These are phyloP conservation scores for Operophtera brumata DNA, from an alignment of 2,888 invertebrate species.

Conservation along the genomic window DNA sequence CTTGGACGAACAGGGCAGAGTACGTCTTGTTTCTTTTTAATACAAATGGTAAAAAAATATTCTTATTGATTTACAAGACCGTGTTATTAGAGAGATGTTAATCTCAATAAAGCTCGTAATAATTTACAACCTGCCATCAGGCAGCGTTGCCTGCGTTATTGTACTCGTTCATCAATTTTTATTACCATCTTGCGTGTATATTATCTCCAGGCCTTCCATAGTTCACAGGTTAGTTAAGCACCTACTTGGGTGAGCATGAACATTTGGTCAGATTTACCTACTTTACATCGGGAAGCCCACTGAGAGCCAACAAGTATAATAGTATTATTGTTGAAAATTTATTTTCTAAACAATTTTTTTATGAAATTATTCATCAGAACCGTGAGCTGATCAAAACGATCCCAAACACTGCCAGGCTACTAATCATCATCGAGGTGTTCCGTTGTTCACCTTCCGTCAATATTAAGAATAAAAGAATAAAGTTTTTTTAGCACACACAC, in stretches of 20 bases:
- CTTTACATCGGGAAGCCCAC: neutral
- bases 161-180: constrained; percentile 59
- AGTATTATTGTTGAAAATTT: no score
- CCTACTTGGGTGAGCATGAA: neutral
- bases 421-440: no score
- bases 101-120: constrained; percentile 13
- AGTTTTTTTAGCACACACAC: no score
- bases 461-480: no score
- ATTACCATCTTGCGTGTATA: constrained; percentile 56
- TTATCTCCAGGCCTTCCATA: constrained; percentile 10
- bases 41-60: neutral
- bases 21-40: neutral
- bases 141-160: constrained; percentile 24
- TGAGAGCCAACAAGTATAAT: no score
- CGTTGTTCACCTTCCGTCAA: no score
- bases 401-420: no score
- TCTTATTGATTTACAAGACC: constrained; percentile 2
- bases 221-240: constrained; percentile 3
- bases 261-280: neutral
- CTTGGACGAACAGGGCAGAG: no score
- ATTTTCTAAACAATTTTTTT: no score
- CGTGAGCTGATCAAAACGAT: no score
- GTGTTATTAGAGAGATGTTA: constrained; percentile 10
- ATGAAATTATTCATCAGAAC: no score
- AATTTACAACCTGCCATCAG: constrained; percentile 7